These are phyloP conservation scores for Liasis olivaceus DNA, from an alignment of 2,797 vertebrate genomes.

Conservation along the genomic window DNA sequence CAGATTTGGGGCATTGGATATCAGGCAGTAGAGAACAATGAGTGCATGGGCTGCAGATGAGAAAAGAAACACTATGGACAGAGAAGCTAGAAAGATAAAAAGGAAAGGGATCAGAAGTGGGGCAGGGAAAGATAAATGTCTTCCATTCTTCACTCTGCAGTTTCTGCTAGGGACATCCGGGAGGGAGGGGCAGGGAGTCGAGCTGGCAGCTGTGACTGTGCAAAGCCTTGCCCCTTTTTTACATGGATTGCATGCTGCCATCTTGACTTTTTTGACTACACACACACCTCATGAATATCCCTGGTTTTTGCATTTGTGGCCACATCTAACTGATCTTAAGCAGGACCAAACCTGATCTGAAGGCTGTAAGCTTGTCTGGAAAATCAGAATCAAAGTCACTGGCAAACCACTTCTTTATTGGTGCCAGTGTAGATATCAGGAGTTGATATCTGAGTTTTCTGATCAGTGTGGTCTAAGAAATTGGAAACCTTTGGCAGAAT, in stretches of 20 bases:
- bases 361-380: neutral
- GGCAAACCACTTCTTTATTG: neutral
- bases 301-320: neutral
- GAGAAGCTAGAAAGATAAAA: neutral
- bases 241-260: no score
- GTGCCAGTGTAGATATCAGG: neutral
- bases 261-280: neutral
- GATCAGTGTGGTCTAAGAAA: neutral
- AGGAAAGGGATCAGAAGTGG: neutral
- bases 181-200: neutral
- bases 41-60: no score
- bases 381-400: neutral
- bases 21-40: no score
- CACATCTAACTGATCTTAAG: neutral
- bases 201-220: neutral
- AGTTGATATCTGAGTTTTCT: neutral
- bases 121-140: neutral
- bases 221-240: no score
- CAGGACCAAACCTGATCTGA: neutral
- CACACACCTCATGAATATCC: neutral
- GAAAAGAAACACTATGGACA: no score
- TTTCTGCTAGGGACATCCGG: no score
- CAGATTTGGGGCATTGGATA: no score
- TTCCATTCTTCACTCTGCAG: no score
- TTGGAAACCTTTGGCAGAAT: neutral